Evolutionary conservation across 2,113 vertebrate species (phyloP), one percentile per base, ranked within the genome.

Genomic region (Anseranas semipalmata): DNA sequence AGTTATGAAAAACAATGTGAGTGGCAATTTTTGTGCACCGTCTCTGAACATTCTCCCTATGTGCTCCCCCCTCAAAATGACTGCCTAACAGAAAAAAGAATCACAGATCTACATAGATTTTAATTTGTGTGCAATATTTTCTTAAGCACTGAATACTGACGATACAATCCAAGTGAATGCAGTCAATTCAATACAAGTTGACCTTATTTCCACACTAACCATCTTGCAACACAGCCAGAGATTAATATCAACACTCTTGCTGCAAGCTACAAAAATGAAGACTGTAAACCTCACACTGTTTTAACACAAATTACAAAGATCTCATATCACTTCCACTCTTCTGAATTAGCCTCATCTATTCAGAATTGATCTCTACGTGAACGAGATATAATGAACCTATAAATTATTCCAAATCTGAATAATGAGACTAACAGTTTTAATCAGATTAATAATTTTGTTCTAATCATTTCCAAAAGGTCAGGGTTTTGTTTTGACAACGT

Each of bases 341-440:
- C 50, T 52, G 15, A 71, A 83, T 46, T 53, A 73, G 71, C 39
- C 25, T 77, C 28, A 46, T 30, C 43, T 58, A 65, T 24, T 84
- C 67, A 67, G n/a, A 94, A 60, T 32, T 86, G 41, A 66, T 15
- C 18, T 76, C 53, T 27, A 4, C 20, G 52, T 12, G 25, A 79
- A 65, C 19, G 14, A 84, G 58, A 67, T 37, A 45, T 0, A 66
- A 9, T 7, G 16, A 85, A 66, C n/a, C 43, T 0, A 0, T 9
- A 45, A 19, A 5, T 25, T 45, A 35, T 45, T 75, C 12, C 21
- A 86, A 48, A 53, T 13, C 21, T 50, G 27, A 91, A 72, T 59
- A 22, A 67, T 37, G 24, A 72, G 14, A 39, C 68, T 74, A 48
- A 71, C 8, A 67, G 17, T 12, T 81, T 78, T 72, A 52, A 87